Conservation (phyloP, 1,140 invertebrate species). For the Drosophila bipectinata region DNA sequence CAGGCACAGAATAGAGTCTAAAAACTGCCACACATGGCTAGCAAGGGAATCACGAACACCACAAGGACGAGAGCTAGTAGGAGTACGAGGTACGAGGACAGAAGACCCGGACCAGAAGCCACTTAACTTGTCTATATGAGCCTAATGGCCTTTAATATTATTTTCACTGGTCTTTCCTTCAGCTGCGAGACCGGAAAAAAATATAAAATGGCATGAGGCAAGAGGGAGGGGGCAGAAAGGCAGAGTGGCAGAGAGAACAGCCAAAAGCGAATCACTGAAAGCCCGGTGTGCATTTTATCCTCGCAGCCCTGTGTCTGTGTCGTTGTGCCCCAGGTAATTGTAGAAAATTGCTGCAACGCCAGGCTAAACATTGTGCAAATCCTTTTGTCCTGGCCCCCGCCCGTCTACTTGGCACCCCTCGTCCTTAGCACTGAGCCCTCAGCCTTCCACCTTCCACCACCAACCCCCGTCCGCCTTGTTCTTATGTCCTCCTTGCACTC, state of each 20-base stretch:
- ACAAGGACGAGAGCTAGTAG: background rate
- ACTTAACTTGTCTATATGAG: slow-evolving; percentile 84
- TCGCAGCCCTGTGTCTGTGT: slow-evolving; percentile 34
- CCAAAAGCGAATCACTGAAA: slow-evolving; percentile 76
- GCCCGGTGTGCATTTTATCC: slow-evolving; percentile 78
- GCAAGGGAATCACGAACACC: slow-evolving; percentile 42
- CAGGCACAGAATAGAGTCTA: slow-evolving; percentile 79
- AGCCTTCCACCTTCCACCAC: background rate
- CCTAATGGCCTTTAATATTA: slow-evolving; percentile 83
- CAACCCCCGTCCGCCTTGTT: slow-evolving; percentile 14
- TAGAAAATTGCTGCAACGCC: slow-evolving; percentile 81
- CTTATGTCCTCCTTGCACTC: slow-evolving; percentile 17
- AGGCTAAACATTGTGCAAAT: slow-evolving; percentile 82
- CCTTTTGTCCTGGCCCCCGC: slow-evolving; percentile 58
- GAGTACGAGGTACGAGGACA: background rate
- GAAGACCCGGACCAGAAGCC: slow-evolving; percentile 54
- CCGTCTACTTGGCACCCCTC: slow-evolving; percentile 15
- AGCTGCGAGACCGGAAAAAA: slow-evolving; percentile 40
- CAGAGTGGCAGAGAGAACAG: slow-evolving; percentile 10
- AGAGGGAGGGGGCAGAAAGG: background rate
- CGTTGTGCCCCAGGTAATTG: slow-evolving; percentile 77
- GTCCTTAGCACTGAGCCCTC: background rate
- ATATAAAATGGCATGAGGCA: slow-evolving; percentile 9
- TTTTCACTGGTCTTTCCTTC: slow-evolving; percentile 74
- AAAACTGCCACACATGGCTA: slow-evolving; percentile 66